Base-by-base conservation (phyloP, 2,113 vertebrate genomes). In the Rhinoderma darwinii region DNA sequence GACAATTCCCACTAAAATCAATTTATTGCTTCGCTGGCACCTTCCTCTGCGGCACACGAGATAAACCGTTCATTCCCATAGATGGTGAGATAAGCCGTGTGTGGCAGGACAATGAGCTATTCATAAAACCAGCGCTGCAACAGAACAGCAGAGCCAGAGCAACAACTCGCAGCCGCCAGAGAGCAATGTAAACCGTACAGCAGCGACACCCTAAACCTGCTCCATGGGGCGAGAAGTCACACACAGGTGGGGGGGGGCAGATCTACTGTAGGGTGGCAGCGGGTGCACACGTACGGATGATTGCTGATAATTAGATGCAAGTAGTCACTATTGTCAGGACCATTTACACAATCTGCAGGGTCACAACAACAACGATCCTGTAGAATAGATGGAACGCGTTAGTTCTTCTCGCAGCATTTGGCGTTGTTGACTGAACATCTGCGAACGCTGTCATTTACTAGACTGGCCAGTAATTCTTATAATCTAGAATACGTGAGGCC, bases 61-160 rank as follows among this genome's bases (percentile, higher is more conserved):
- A 68, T 30, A 35, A 14, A 68, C 8, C 12, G 0, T 11, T 47
- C n/a, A 77, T 50, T 77, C 75, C 75, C 44, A 3, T 44, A 77
- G 43, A 77, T 50, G 75, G 75, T 12, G 18, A 50, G 75, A 51
- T 77, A 17, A 51, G n/a, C 11, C 4, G 25, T 2, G 74, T 50
- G 74, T 76, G 73, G 15, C 74, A 30, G 27, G 18, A 76, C 75
- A 77, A 77, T 51, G 75, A 77, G 47, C 75, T 51, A 77, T 77
- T 77, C 75, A 77, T 77, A 51, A 77, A 32, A 20, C 72, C 18
- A n/a, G n/a, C n/a, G n/a, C n/a, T n/a, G n/a, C n/a, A n/a, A n/a
- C n/a, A n/a, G 30, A 5, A 56, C 14, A 9, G 41, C 12, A 44
- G 74, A 76, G 22, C 74, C 43, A 76, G 30, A 51, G 75, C 75